Percentiles rank a stretch among this genome's conserved stretches.
These are phyloP conservation scores for Neosilurus mollespiculum DNA, from an alignment of 2,797 vertebrate species.

Conservation along the genomic window DNA sequence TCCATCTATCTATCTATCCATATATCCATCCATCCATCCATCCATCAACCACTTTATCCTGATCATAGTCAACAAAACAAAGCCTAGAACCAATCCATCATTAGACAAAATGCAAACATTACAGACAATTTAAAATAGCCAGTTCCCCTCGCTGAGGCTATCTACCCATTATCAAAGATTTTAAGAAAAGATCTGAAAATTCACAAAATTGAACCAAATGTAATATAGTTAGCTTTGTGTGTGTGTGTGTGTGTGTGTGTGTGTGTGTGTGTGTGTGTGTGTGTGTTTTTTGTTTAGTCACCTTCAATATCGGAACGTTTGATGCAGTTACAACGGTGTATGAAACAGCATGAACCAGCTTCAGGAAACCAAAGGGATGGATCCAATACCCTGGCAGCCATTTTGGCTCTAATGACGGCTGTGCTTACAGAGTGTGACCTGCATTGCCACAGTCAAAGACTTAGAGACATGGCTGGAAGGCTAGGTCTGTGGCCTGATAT, in stretches of 20 bases:
- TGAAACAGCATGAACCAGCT: slow-evolving; percentile 72
- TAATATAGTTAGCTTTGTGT: neutral
- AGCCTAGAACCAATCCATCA: neutral
- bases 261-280: neutral
- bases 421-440: slow-evolving; percentile 82
- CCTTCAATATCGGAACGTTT: slow-evolving; percentile 70
- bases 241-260: too few relatives aligned
- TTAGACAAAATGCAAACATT: neutral
- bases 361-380: slow-evolving; percentile 61
- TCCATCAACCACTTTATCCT: neutral
- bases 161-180: too few relatives aligned
- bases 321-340: slow-evolving; percentile 75
- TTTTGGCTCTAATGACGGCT: slow-evolving; percentile 77
- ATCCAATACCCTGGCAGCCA: slow-evolving; percentile 70
- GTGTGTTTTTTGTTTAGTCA: slow-evolving; percentile 58
- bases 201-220: neutral
- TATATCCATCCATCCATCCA: neutral
- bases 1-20: neutral
- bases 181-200: neutral
- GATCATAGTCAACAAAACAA: neutral
- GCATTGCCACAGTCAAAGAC: slow-evolving; percentile 76
- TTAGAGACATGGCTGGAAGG: slow-evolving; percentile 74
- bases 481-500: slow-evolving; percentile 64
- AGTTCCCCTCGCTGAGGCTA: neutral
- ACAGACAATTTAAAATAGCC: neutral